phyloP scores from a whole-genome alignment of 2,113 vertebrate species.

The Catharus minimus region DNA sequence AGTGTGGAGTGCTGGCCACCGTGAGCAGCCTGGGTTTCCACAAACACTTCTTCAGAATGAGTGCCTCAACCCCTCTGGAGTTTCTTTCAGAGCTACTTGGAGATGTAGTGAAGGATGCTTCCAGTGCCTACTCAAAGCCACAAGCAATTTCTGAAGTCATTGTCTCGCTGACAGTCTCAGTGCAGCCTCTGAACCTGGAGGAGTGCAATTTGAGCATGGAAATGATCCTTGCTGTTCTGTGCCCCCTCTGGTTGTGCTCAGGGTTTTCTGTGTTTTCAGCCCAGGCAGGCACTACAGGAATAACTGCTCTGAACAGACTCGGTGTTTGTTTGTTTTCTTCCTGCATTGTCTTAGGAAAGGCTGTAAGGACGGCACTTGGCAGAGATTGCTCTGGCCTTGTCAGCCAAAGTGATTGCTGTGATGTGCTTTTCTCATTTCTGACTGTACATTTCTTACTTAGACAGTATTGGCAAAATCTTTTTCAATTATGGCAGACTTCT shows the following conservation, averaged over 20 bases:
- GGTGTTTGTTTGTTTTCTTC: background rate
- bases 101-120: background rate
- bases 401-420: background rate
- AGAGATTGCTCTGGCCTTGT: background rate
- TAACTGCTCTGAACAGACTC: background rate
- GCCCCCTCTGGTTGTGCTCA: background rate
- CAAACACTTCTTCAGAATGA: accelerated
- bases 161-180: background rate
- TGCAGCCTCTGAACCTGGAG: background rate
- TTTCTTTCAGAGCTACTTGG: background rate
- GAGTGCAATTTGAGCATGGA: background rate
- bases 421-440: background rate
- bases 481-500: background rate
- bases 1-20: background rate
- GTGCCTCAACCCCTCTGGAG: background rate
- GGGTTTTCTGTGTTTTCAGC: background rate
- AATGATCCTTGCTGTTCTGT: background rate
- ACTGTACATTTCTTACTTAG: background rate
- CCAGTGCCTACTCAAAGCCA: background rate
- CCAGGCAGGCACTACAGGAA: background rate
- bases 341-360: background rate
- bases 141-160: background rate
- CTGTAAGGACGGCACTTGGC: background rate
- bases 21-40: background rate
- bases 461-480: background rate